These are phyloP conservation scores for Drosophila kurseongensis DNA, from an alignment of 1,140 invertebrate genomes.

Conservation along the genomic window DNA sequence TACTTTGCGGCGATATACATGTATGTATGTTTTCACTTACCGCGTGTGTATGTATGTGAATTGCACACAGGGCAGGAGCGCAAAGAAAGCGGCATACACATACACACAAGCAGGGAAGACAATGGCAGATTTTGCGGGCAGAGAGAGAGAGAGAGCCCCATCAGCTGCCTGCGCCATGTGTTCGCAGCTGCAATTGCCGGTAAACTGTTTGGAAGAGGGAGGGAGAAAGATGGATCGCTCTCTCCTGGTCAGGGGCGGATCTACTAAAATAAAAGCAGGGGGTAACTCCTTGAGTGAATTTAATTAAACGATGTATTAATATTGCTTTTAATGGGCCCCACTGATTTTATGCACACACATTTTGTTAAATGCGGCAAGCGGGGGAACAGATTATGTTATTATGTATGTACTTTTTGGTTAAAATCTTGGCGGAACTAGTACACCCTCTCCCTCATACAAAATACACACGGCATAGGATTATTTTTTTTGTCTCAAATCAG, in stretches of 20 bases:
- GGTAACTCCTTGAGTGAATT: neutral
- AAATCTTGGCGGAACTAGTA: too few species aligned
- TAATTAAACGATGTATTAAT: too few species aligned
- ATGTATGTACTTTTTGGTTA: too few species aligned
- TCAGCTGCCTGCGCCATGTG: conserved; percentile 61
- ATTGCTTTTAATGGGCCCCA: too few species aligned
- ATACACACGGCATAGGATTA: conserved; percentile 52
- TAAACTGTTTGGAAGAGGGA: conserved; percentile 47
- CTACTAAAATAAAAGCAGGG: neutral
- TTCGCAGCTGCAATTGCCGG: conserved; percentile 55
- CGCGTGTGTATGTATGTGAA: conserved; percentile 26
- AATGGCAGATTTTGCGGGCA: conserved; percentile 53
- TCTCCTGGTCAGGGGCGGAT: conserved; percentile 1
- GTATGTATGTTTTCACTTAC: conserved; percentile 27
- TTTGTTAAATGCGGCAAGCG: too few species aligned
- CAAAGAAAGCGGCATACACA: conserved; percentile 56
- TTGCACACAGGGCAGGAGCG: conserved; percentile 56
- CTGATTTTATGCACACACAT: too few species aligned
- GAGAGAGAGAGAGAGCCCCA: conserved; percentile 25
- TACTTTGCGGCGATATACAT: conserved; percentile 55
- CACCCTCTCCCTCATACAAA: neutral
- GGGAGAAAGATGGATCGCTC: conserved; percentile 12
- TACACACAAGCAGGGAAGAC: conserved; percentile 35
- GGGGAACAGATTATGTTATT: too few species aligned
- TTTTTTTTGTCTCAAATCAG: conserved; percentile 84